A percentile compares a stretch with the other conserved stretches of the same genome.
These are phyloP conservation scores for Sclerodermus sp. DNA, from an alignment of 2,888 invertebrate species.

Conservation along the genomic window DNA sequence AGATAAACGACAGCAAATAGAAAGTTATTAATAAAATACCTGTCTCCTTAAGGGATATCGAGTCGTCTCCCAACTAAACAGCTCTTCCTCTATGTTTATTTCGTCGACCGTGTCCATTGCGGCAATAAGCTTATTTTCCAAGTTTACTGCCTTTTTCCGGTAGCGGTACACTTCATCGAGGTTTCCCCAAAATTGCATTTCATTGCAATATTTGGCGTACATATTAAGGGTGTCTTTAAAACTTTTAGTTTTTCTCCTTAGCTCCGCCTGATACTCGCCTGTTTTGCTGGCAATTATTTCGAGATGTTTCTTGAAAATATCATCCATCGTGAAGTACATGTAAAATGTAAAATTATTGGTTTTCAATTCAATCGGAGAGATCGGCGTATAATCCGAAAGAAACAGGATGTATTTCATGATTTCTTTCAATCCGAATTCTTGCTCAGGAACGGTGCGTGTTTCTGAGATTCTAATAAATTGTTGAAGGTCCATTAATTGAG, in stretches of 20 bases:
- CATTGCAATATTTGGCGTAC: conserved; percentile 79
- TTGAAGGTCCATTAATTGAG: conserved; percentile 81
- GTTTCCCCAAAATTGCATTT: conserved; percentile 86
- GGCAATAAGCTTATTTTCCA: conserved; percentile 69
- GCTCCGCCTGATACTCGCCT: conserved; percentile 80
- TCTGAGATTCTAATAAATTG: conserved; percentile 77
- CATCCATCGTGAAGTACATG: conserved; percentile 82
- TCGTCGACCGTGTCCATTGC: conserved; percentile 82
- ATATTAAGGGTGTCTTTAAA: conserved; percentile 81
- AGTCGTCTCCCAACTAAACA: conserved; percentile 86
- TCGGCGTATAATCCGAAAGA: conserved; percentile 78
- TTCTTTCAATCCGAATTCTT: conserved; percentile 75
- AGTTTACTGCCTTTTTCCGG: conserved; percentile 74
- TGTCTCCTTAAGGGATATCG: conserved; percentile 83
- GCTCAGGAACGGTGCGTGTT: conserved; percentile 67
- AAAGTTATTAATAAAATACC: conserved; percentile 35
- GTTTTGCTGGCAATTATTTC: conserved; percentile 79
- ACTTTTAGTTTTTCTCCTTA: conserved; percentile 76
- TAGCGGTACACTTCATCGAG: conserved; percentile 82
- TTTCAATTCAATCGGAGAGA: conserved; percentile 83
- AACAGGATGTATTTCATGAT: conserved; percentile 77
- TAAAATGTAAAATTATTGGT: conserved; percentile 85
- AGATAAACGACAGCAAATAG: background rate
- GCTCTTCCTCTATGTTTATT: conserved; percentile 88
- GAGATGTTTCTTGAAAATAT: conserved; percentile 81